Evolutionary conservation across 2,888 invertebrate genomes (phyloP).

Genomic region (Athetis lepigone): DNA sequence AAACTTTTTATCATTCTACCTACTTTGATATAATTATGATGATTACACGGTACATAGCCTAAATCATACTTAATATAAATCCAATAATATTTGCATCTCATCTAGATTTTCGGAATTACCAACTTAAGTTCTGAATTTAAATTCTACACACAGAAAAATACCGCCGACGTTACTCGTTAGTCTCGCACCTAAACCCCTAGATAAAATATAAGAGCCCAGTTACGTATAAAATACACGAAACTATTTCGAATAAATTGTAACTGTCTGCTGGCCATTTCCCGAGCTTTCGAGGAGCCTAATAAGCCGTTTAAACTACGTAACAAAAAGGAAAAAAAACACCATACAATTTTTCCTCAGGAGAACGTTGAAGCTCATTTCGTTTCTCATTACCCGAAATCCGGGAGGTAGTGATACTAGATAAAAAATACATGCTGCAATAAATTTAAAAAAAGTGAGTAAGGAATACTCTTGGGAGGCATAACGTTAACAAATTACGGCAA

Average conservation of each 20-base stretch:
- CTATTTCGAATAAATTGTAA: conserved; percentile 56
- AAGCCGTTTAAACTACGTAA: conserved; percentile 48
- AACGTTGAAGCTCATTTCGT: conserved; percentile 63
- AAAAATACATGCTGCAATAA: conserved; percentile 68
- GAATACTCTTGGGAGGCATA: conserved; percentile 74
- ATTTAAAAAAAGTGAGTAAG: conserved; percentile 64
- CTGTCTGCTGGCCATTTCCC: conserved; percentile 48
- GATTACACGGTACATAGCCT: too few relatives aligned
- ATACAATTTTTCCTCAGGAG: conserved; percentile 57
- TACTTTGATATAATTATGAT: too few relatives aligned
- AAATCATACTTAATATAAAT: too few relatives aligned
- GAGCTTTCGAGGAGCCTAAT: conserved; percentile 53
- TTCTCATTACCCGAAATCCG: conserved; percentile 67
- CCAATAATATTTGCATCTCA: too few relatives aligned
- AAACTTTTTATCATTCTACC: too few relatives aligned
- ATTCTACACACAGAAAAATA: conserved; percentile 2
- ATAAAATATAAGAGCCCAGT: conserved; percentile 39
- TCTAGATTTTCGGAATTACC: background rate
- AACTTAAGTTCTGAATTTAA: background rate
- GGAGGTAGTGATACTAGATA: conserved; percentile 61
- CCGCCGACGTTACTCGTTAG: conserved; percentile 13
- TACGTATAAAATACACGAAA: conserved; percentile 48
- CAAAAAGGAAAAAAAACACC: conserved; percentile 45
- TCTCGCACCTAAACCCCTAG: conserved; percentile 18
- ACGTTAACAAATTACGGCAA: conserved; percentile 81